These are phyloP conservation scores for Rana temporaria DNA, from an alignment of 2,113 vertebrate species.

Conservation along the genomic window DNA sequence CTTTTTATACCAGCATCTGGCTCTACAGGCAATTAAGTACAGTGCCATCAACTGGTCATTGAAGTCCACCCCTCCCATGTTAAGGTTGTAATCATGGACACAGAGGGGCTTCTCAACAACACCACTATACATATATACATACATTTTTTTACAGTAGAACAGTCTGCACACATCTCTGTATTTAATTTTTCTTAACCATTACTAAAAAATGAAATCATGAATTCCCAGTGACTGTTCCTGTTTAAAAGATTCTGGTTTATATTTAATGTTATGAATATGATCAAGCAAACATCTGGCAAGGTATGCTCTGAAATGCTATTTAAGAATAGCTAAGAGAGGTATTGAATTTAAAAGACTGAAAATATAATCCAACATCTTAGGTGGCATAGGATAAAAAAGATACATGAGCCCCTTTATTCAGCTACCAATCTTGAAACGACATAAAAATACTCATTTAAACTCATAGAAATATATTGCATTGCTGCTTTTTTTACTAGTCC, in stretches of 20 bases:
- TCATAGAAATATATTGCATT: conserved; percentile 35
- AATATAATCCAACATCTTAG: conserved; percentile 34
- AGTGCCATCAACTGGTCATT: too few relatives aligned
- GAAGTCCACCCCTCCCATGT: too few relatives aligned
- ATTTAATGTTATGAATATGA: conserved; percentile 16
- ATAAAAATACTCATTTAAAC: conserved; percentile 36
- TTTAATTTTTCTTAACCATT: too few relatives aligned
- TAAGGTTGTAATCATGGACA: too few relatives aligned
- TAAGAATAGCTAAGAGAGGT: conserved; percentile 28
- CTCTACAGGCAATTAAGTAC: too few relatives aligned
- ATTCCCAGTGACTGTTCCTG: neutral
- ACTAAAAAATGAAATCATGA: neutral
- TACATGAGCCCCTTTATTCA: conserved; percentile 22
- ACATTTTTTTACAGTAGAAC: too few relatives aligned
- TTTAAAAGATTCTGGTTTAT: conserved; percentile 3
- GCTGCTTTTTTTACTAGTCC: conserved; percentile 26
- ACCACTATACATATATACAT: too few relatives aligned
- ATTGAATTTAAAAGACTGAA: conserved; percentile 24
- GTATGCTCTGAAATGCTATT: conserved; percentile 13
- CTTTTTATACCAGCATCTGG: too few relatives aligned
- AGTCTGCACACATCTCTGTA: too few relatives aligned
- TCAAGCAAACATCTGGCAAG: conserved; percentile 29
- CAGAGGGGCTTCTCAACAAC: too few relatives aligned
- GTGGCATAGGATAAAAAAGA: conserved; percentile 32
- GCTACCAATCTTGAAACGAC: conserved; percentile 38